Evolutionary conservation across 2,888 invertebrate genomes (phyloP).

Genomic region (Drosophila incognita): DNA sequence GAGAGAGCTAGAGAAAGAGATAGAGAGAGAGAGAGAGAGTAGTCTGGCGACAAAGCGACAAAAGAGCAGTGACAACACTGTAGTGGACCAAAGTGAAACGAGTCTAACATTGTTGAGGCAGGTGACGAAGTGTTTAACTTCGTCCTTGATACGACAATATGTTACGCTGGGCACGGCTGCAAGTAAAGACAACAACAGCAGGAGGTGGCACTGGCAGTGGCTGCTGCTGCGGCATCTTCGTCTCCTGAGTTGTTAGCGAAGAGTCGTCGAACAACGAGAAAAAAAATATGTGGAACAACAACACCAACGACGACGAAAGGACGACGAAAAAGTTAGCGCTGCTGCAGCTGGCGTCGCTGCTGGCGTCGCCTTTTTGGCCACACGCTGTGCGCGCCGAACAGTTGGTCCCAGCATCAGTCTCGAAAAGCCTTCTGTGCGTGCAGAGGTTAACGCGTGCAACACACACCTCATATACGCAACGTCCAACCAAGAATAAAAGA

Average conservation of each 20-base stretch:
- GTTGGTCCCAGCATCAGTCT: slow-evolving; percentile 71
- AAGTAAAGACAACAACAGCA: slow-evolving; percentile 15
- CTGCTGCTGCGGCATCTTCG: slow-evolving; percentile 52
- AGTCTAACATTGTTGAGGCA: slow-evolving; percentile 45
- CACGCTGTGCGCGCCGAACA: slow-evolving; percentile 47
- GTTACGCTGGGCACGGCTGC: slow-evolving; percentile 55
- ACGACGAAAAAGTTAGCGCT: slow-evolving; percentile 31
- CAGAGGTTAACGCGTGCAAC: slow-evolving; percentile 72
- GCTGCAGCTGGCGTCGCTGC: slow-evolving; percentile 31
- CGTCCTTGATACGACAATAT: slow-evolving; percentile 81
- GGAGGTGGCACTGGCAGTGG: slow-evolving; percentile 19
- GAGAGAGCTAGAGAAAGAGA: slow-evolving; percentile 10
- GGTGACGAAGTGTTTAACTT: slow-evolving; percentile 74
- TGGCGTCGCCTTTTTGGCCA: slow-evolving; percentile 16
- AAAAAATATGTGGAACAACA: not conserved
- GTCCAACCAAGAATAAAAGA: slow-evolving; percentile 43
- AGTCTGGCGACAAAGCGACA: slow-evolving; percentile 69
- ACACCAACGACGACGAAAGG: slow-evolving; percentile 11
- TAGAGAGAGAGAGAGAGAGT: not conserved
- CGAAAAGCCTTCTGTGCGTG: slow-evolving; percentile 76
- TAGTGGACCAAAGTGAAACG: slow-evolving; percentile 17
- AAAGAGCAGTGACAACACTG: slow-evolving; percentile 49
- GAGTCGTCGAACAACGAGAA: slow-evolving; percentile 29
- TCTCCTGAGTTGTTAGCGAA: slow-evolving; percentile 60
- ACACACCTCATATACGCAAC: slow-evolving; percentile 71